These are phyloP conservation scores for Apostichopus japonicus DNA, from an alignment of 35 echinoderm and acorn worm species.

Conservation along the genomic window DNA sequence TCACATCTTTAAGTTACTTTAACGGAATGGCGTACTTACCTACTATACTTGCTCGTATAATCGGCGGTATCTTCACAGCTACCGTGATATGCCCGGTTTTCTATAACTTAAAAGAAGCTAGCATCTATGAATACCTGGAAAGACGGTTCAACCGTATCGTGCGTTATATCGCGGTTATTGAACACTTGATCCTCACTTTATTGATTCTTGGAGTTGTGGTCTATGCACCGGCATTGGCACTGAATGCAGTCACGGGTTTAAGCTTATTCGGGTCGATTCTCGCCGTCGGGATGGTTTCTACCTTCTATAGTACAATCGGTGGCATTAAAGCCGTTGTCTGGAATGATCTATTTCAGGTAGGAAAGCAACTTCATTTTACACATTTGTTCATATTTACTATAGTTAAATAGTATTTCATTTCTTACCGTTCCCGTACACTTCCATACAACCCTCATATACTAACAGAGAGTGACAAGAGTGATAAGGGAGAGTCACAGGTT, in stretches of 20 bases:
- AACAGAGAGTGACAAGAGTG: too few relatives aligned
- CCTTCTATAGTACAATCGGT: slow-evolving; percentile 52
- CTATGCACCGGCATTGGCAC: slow-evolving; percentile 47
- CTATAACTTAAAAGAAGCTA: slow-evolving; percentile 35
- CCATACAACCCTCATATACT: too few relatives aligned
- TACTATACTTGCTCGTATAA: not conserved
- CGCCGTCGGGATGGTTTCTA: slow-evolving; percentile 35
- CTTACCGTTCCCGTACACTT: too few relatives aligned
- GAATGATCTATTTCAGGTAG: slow-evolving; percentile 47
- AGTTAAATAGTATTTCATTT: too few relatives aligned
- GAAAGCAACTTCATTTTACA: not conserved
- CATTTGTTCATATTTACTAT: too few relatives aligned
- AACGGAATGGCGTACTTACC: not conserved
- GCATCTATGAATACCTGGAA: slow-evolving; percentile 54
- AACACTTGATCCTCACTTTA: not conserved
- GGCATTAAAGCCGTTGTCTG: slow-evolving; percentile 50
- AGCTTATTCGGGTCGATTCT: slow-evolving; percentile 19
- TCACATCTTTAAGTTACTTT: not conserved
- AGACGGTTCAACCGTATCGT: slow-evolving; percentile 16
- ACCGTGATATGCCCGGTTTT: slow-evolving; percentile 17
- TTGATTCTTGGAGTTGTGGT: slow-evolving; percentile 32
- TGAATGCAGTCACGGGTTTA: slow-evolving; percentile 57
- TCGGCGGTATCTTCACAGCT: not conserved
- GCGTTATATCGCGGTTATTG: slow-evolving; percentile 29
- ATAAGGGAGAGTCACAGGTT: too few relatives aligned